Conservation (phyloP, 2,113 vertebrate species). For the Lota lota region DNA sequence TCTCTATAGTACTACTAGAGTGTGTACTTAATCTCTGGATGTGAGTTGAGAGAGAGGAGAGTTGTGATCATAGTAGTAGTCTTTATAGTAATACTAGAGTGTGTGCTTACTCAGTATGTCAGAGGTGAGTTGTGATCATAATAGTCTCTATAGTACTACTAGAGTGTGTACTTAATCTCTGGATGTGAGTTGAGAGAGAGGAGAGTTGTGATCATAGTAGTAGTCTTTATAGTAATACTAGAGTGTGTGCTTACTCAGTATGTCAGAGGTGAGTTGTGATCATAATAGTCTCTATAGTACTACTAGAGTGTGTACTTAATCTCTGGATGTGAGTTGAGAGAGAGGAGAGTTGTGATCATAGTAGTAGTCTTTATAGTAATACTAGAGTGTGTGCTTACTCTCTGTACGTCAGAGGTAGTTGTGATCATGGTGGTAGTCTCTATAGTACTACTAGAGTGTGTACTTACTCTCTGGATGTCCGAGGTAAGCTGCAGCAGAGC, state of each 20-base stretch:
- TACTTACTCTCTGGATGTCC: conserved; percentile 74
- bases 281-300: not conserved
- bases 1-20: not conserved
- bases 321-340: conserved; percentile 71
- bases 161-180: conserved; percentile 41
- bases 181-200: conserved; percentile 69
- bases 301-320: conserved; percentile 18
- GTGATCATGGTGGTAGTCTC: no score
- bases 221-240: not conserved
- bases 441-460: not conserved
- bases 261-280: conserved; percentile 81
- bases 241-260: conserved; percentile 22
- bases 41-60: conserved; percentile 49
- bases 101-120: conserved; percentile 72
- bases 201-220: conserved; percentile 68
- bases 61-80: not conserved
- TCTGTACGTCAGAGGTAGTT: conserved; percentile 74
- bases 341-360: not conserved
- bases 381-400: conserved; percentile 29
- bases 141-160: not conserved
- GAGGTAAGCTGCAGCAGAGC: conserved; percentile 83
- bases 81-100: not conserved
- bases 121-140: conserved; percentile 37
- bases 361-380: not conserved
- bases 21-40: conserved; percentile 37